These are phyloP conservation scores for Drosophila nr. medialis DNA, from an alignment of 2,888 invertebrate genomes.

Conservation along the genomic window DNA sequence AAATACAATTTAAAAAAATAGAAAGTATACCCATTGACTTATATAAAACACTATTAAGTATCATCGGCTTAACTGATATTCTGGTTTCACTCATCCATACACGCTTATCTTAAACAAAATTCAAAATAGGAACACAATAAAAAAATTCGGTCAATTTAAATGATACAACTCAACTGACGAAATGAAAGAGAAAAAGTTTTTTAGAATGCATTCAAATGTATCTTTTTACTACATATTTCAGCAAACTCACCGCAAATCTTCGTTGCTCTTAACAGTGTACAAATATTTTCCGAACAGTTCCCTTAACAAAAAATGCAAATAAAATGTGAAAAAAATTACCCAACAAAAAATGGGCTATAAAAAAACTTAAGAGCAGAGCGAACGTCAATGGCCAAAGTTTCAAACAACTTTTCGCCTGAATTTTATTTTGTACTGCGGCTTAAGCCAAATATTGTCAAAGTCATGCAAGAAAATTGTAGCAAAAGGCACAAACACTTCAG, in stretches of 20 bases:
- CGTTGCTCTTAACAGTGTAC: constrained; percentile 30
- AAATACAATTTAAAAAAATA: too few species aligned
- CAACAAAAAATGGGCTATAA: constrained; percentile 40
- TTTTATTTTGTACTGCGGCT: constrained; percentile 35
- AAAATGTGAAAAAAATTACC: constrained; percentile 17
- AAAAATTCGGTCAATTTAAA: not conserved
- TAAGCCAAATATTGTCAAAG: constrained; percentile 56
- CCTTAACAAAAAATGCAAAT: constrained; percentile 25
- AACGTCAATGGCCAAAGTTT: constrained; percentile 62
- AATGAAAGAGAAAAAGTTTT: not conserved
- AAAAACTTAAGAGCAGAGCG: constrained; percentile 44
- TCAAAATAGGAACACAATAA: not conserved
- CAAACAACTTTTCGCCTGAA: constrained; percentile 44
- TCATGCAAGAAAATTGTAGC: constrained; percentile 65
- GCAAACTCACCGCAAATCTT: constrained; percentile 39
- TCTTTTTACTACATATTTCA: constrained; percentile 9
- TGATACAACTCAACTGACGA: not conserved
- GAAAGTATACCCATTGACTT: not conserved
- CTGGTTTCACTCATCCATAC: not conserved
- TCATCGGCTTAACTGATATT: not conserved
- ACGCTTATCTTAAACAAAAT: not conserved
- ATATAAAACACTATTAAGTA: not conserved
- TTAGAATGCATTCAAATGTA: constrained; percentile 8
- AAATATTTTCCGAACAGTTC: constrained; percentile 53
- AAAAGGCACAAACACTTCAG: constrained; percentile 49